Conservation (phyloP, 2,113 vertebrate genomes). For the Podarcis cretensis region DNA sequence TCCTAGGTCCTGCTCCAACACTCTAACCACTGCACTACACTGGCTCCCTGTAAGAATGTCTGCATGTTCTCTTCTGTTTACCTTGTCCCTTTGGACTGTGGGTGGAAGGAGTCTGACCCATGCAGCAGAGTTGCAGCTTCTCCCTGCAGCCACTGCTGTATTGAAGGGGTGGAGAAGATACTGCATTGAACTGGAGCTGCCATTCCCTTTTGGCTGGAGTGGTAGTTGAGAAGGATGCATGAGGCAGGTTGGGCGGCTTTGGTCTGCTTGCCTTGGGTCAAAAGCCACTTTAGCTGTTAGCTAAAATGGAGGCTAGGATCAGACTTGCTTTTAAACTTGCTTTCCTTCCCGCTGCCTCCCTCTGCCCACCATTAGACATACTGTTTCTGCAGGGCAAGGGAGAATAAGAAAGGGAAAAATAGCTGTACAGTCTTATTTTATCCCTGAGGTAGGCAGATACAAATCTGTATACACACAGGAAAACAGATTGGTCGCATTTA, state of each 20-base stretch:
- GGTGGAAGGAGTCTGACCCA: neutral
- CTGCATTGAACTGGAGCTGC: neutral
- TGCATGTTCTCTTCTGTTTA: neutral
- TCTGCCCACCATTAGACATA: slow-evolving; percentile 9
- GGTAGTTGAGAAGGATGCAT: neutral
- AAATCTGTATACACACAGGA: slow-evolving; percentile 14
- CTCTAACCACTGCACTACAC: neutral
- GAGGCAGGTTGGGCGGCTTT: neutral
- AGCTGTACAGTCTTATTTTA: slow-evolving; percentile 34
- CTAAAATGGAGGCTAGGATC: neutral
- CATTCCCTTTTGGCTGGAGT: neutral
- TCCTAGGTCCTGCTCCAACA: too few species aligned
- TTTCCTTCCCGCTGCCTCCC: neutral
- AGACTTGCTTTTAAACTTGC: neutral
- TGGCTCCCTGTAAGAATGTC: neutral
- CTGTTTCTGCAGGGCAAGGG: slow-evolving; percentile 27
- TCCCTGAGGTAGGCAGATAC: neutral
- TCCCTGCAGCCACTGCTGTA: neutral
- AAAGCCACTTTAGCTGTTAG: neutral
- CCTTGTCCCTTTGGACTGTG: neutral
- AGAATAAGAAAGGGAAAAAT: slow-evolving; percentile 19
- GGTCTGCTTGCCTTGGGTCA: neutral
- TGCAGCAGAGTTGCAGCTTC: neutral
- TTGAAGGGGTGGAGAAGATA: neutral
- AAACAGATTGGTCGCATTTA: slow-evolving; percentile 45